Conservation (phyloP, 1,140 invertebrate genomes). For the Trachymyrmex septentrionalis region DNA sequence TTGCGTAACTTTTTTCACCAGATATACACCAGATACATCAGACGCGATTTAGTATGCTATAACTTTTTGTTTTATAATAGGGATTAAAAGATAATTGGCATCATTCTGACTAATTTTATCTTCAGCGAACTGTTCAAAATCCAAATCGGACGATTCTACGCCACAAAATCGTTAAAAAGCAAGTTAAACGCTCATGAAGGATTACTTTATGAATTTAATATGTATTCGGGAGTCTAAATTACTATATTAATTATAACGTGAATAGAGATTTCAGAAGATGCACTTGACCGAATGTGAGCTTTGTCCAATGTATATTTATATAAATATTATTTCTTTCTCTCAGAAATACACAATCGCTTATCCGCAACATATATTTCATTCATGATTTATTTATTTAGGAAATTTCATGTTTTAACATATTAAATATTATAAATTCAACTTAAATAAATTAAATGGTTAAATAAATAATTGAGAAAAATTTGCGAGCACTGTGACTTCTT, state of each 20-base stretch:
- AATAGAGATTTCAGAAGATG: constrained; percentile 45
- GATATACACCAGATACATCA: not conserved
- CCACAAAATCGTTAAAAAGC: constrained; percentile 77
- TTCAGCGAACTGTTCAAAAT: constrained; percentile 53
- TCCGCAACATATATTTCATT: not conserved
- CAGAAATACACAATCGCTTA: not conserved
- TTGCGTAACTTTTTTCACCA: not conserved
- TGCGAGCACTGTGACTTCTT: not conserved
- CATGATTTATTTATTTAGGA: too few species aligned
- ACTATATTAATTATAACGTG: constrained; percentile 75
- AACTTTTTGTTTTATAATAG: constrained; percentile 7
- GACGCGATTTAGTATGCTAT: constrained; percentile 4
- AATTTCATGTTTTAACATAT: not conserved
- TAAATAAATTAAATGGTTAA: not conserved
- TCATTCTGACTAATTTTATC: constrained; percentile 62
- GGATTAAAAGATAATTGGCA: constrained; percentile 24
- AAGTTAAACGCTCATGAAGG: constrained; percentile 75
- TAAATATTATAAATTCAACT: too few species aligned
- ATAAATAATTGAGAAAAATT: constrained; percentile 1
- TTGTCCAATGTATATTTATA: not conserved
- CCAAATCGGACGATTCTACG: constrained; percentile 60
- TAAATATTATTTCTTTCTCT: too few species aligned
- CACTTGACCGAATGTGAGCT: not conserved
- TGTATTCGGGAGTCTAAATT: constrained; percentile 73
- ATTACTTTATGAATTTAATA: constrained; percentile 74